Conservation (phyloP, 2,113 vertebrate genomes). For the Mirza zaza region DNA sequence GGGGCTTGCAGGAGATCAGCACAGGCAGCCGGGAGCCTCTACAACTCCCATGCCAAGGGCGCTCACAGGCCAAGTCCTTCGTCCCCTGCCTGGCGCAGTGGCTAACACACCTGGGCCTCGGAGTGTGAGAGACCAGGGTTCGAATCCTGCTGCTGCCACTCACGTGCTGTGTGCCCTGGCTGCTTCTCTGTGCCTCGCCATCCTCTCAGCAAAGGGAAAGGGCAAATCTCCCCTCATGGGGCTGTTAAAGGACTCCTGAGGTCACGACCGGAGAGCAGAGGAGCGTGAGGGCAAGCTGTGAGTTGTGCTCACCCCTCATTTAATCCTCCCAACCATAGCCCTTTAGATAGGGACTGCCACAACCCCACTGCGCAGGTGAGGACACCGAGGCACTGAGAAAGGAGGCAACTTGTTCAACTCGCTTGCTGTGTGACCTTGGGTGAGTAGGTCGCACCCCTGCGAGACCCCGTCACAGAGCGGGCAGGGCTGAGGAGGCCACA, state of each 20-base stretch:
- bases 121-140: neutral
- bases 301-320: neutral
- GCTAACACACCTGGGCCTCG: neutral
- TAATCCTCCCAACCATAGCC: neutral
- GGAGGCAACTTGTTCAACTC: neutral
- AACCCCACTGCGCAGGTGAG: neutral
- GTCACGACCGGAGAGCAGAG: neutral
- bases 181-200: neutral
- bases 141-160: neutral
- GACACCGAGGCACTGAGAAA: neutral
- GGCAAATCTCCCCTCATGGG: neutral
- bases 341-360: neutral
- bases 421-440: neutral
- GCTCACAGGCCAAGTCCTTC: neutral
- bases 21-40: neutral
- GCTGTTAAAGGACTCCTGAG: neutral
- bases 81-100: neutral
- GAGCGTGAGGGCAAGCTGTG: neutral
- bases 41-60: neutral
- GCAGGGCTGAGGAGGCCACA: neutral
- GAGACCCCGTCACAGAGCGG: neutral
- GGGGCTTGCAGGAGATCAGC: neutral
- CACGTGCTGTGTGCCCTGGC: neutral
- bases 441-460: neutral
- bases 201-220: neutral